phyloP scores from a whole-genome alignment of 2,113 vertebrate genomes.

The Elaphurus davidianus region DNA sequence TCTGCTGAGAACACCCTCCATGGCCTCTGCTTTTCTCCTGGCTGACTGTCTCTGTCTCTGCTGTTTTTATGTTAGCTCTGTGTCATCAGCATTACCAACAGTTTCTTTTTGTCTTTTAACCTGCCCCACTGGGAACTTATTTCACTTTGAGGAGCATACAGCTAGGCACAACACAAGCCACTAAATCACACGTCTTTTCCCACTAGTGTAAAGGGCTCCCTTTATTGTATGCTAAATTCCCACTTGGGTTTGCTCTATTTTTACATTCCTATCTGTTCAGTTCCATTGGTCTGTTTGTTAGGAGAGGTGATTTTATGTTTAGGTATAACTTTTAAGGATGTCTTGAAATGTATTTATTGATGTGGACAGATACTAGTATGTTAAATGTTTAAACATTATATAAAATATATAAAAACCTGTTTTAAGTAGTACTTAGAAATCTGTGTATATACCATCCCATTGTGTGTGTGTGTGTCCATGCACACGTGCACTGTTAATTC shows the following conservation, averaged over 20 bases:
- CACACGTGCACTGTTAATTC: not conserved
- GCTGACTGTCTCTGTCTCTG: not conserved
- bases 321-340: too few relatives aligned
- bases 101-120: not conserved
- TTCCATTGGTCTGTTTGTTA: too few relatives aligned
- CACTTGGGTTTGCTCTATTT: fast-evolving
- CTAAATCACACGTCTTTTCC: not conserved
- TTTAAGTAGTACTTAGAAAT: too few relatives aligned
- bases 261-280: fast-evolving
- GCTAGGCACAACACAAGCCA: not conserved
- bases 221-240: fast-evolving
- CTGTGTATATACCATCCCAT: fast-evolving
- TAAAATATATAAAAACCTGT: not conserved
- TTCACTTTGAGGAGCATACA: not conserved
- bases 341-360: not conserved
- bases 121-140: too few relatives aligned
- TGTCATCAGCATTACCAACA: not conserved
- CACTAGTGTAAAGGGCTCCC: fast-evolving
- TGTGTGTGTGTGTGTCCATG: not conserved
- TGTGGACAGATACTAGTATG: not conserved
- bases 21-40: not conserved
- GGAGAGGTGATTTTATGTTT: not conserved
- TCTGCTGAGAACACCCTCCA: not conserved
- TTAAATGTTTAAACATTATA: not conserved
- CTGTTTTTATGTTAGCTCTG: not conserved